Conservation (phyloP, 2,888 invertebrate genomes). For the Hemaris fuciformis region DNA sequence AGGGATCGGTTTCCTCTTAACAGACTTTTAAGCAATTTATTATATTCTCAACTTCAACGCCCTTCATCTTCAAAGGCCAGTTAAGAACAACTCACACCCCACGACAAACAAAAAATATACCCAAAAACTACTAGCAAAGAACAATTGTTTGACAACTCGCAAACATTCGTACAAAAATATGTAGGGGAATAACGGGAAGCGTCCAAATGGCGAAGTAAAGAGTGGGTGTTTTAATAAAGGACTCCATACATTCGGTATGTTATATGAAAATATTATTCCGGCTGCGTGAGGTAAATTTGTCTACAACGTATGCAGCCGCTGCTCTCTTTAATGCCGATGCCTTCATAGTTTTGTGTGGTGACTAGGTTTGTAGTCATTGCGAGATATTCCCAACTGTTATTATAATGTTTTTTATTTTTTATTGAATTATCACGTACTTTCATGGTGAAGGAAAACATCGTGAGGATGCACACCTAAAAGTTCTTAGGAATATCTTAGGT, state of each 20-base stretch:
- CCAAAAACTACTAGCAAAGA: background rate
- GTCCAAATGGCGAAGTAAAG: background rate
- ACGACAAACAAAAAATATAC: background rate
- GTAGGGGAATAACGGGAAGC: background rate
- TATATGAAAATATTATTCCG: conserved; percentile 11
- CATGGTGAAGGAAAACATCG: no score
- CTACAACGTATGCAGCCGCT: conserved; percentile 31
- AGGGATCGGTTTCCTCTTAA: no score
- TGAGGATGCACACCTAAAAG: no score
- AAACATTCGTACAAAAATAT: background rate
- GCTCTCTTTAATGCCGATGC: conserved; percentile 37
- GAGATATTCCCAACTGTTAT: background rate
- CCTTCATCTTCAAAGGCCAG: background rate
- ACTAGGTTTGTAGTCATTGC: background rate
- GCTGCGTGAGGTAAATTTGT: conserved; percentile 18
- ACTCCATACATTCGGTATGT: background rate
- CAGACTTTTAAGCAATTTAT: no score
- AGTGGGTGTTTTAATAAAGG: conserved; percentile 1
- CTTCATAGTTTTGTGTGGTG: conserved; percentile 23
- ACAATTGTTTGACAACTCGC: background rate
- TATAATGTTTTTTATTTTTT: no score
- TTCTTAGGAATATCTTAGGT: no score
- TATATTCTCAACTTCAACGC: no score
- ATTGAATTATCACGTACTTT: no score
- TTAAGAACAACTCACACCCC: background rate